Evolutionary conservation across 2,113 vertebrate genomes (phyloP), one percentile per base, ranked within the genome.

Genomic region (Quiscalus mexicanus): DNA sequence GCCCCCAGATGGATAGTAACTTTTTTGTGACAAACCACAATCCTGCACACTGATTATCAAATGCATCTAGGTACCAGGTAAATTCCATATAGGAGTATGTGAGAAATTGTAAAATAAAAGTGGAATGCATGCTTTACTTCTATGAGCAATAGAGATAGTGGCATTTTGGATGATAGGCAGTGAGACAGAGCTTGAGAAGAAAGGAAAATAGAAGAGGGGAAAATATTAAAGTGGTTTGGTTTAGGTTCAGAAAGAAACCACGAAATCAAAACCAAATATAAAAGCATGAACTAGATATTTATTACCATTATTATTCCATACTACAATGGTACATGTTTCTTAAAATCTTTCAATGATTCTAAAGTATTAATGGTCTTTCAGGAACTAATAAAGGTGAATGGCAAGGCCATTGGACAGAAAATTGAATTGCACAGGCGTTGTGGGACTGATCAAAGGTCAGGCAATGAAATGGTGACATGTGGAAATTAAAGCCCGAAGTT

Each of bases 321-420:
- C 15, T 31, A 11, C 15, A 83, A 49, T 25, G 19, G 6, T 70
- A 52, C 17, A 9, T 31, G 11, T 55, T 83, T 76, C 90, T 94
- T 89, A 62, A 84, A 87, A 79, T 25, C 59, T 69, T 88, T 53
- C 87, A 83, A 77, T 85, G 47, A 74, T 14, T 94, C 24, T 52
- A 45, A 93, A 93, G 44, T 4, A 1, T 74, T 95, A 90, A 65
- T n/a, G 49, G 14, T 44, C 63, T 88, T 90, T 78, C 37, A 84
- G 80, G 52, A 90, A 60, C 41, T 78, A 93, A 95, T 71, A 63
- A 80, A 88, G 52, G 59, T 80, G 60, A 86, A 95, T 67, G 31
- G 11, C 63, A 94, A 93, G 68, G 64, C 58, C 64, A 56, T 20
- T 49, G 52, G 49, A 93, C 82, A 67, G 88, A 86, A 94, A 94